Evolutionary conservation across 2,888 invertebrate genomes (phyloP).

Genomic region (Acanthosepion pharaonis): DNA sequence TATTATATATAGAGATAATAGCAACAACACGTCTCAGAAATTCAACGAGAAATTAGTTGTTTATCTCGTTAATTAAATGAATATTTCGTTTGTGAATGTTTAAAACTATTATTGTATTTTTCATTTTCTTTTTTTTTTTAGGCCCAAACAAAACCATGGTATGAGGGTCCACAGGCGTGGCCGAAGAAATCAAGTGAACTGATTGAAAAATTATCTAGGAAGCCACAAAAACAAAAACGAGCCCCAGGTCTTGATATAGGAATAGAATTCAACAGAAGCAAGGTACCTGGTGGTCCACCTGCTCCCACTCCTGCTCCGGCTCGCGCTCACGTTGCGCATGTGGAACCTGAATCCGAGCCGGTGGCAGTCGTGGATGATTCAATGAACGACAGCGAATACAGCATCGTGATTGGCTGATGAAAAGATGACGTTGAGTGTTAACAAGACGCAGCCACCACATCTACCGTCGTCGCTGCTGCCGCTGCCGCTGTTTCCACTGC

Average conservation of each 20-base stretch:
- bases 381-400: neutral
- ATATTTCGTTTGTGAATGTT: too few relatives aligned
- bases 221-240: neutral
- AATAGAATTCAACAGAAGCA: slow-evolving; percentile 25
- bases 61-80: too few relatives aligned
- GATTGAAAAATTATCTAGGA: slow-evolving; percentile 14
- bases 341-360: neutral
- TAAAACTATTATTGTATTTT: neutral
- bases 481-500: neutral
- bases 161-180: slow-evolving; percentile 82
- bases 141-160: slow-evolving; percentile 66
- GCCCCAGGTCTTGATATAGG: slow-evolving; percentile 34
- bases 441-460: neutral
- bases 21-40: too few relatives aligned
- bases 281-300: neutral
- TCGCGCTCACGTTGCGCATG: neutral
- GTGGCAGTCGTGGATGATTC: neutral
- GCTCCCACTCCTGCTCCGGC: neutral
- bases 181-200: slow-evolving; percentile 9
- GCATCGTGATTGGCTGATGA: neutral
- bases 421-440: neutral
- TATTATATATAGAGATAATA: too few relatives aligned
- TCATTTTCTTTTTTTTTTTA: slow-evolving; percentile 50
- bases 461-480: neutral
- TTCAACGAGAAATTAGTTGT: too few relatives aligned